A percentile compares a stretch with the other conserved stretches of the same genome.
Evolutionary conservation across 1,140 invertebrate genomes (phyloP).

Genomic region (Heterodera schachtii): DNA sequence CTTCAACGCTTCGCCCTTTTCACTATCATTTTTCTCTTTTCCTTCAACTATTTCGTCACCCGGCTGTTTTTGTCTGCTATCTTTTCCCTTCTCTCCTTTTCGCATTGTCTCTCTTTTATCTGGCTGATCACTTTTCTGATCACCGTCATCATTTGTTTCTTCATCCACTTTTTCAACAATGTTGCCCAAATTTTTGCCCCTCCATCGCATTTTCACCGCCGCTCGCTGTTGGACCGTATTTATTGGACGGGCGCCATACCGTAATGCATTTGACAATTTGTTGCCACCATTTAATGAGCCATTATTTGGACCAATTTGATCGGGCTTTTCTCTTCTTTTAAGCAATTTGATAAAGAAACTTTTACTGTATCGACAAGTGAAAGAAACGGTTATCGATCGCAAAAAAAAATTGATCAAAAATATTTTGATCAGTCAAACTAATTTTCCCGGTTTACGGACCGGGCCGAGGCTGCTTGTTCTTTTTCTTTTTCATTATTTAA

Average conservation of each 20-base stretch:
- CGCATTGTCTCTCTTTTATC: neutral
- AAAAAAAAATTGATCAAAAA: no score
- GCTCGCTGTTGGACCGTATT: neutral
- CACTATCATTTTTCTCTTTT: neutral
- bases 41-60: slow-evolving; percentile 1
- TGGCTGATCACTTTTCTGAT: neutral
- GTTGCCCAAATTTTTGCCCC: neutral
- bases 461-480: no score
- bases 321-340: neutral
- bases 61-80: neutral
- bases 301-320: neutral
- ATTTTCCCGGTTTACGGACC: no score
- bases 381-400: no score
- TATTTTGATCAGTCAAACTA: no score
- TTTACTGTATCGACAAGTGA: no score
- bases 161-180: neutral
- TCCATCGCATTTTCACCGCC: slow-evolving; percentile 7
- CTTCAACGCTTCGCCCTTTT: neutral
- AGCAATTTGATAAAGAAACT: neutral
- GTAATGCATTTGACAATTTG: slow-evolving; percentile 10
- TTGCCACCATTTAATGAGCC: slow-evolving; percentile 4
- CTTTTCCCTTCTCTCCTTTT: neutral
- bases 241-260: neutral
- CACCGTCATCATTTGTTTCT: neutral
- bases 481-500: no score